A percentile compares a stretch with the other conserved stretches of the same genome.
Evolutionary conservation across 2,113 vertebrate genomes (phyloP).

Genomic region (Scomber japonicus): DNA sequence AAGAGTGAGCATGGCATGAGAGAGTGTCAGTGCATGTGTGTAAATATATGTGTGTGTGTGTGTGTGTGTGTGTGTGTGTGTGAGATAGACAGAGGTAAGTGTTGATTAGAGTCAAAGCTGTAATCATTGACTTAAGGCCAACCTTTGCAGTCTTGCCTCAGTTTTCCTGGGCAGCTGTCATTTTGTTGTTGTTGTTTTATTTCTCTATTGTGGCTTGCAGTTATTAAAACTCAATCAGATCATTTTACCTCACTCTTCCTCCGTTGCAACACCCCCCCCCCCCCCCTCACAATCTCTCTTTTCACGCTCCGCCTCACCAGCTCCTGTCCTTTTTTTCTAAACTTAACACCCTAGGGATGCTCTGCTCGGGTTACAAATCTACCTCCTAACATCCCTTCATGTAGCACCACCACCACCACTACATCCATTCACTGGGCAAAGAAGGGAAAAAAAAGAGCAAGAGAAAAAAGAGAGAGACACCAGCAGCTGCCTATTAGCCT

Average conservation of each 20-base stretch:
- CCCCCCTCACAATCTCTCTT: constrained; percentile 38
- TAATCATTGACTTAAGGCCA: constrained; percentile 41
- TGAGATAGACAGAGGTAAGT: background rate
- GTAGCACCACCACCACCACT: constrained; percentile 35
- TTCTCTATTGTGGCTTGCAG: constrained; percentile 16
- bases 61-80: constrained; percentile 7
- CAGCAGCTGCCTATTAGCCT: constrained; percentile 50
- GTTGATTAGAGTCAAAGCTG: constrained; percentile 43
- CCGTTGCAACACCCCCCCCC: constrained; percentile 29
- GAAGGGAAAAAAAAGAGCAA: background rate
- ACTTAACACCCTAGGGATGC: constrained; percentile 57
- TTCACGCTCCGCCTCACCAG: constrained; percentile 49
- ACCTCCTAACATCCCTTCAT: constrained; percentile 29
- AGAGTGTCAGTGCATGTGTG: background rate
- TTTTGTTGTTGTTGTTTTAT: background rate
- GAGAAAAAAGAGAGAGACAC: constrained; percentile 9
- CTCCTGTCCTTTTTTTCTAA: constrained; percentile 50
- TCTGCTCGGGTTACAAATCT: constrained; percentile 69
- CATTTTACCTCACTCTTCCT: constrained; percentile 33
- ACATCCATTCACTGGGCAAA: constrained; percentile 17
- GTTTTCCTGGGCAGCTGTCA: constrained; percentile 4
- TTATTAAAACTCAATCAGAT: constrained; percentile 59
- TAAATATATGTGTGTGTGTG: constrained; percentile 1
- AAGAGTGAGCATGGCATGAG: background rate
- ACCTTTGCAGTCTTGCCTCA: constrained; percentile 7